A percentile compares a stretch with the other conserved stretches of the same genome.
Evolutionary conservation across 92 coral and sea anemone genomes (phyloP).

Genomic region (Blastomussa wellsi): DNA sequence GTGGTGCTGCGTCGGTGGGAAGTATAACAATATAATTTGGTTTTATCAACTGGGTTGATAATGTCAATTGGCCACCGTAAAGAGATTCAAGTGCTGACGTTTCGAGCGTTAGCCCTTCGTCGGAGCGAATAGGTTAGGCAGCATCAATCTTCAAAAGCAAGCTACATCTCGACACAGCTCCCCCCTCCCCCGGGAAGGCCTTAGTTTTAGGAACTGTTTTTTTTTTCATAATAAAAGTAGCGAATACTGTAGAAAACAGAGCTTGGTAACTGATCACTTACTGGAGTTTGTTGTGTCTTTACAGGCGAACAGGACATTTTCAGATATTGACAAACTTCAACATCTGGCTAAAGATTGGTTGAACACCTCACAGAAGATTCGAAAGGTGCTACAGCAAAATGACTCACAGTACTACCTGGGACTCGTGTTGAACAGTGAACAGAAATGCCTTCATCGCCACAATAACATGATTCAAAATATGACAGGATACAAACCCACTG

Average conservation of each 20-base stretch:
- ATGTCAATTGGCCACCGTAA: too few relatives aligned
- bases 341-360: slow-evolving; percentile 71
- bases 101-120: too few relatives aligned
- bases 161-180: too few relatives aligned
- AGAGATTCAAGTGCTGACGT: too few relatives aligned
- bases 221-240: too few relatives aligned
- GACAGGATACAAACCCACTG: slow-evolving; percentile 61
- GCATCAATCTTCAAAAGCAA: too few relatives aligned
- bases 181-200: too few relatives aligned
- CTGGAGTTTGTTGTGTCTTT: neutral
- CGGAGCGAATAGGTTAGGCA: too few relatives aligned
- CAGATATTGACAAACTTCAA: slow-evolving; percentile 74
- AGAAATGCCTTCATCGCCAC: slow-evolving; percentile 58
- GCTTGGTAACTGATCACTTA: neutral
- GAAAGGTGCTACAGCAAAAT: slow-evolving; percentile 52
- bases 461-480: slow-evolving; percentile 38
- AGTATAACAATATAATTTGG: too few relatives aligned
- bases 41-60: too few relatives aligned
- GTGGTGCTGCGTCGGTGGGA: too few relatives aligned
- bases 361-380: slow-evolving; percentile 69
- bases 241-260: neutral
- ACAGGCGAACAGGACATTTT: slow-evolving; percentile 86
- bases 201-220: too few relatives aligned
- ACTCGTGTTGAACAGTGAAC: slow-evolving; percentile 46
- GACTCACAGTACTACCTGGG: slow-evolving; percentile 74